These are phyloP conservation scores for Chroicocephalus ridibundus DNA, from an alignment of 2,113 vertebrate species.

Conservation along the genomic window DNA sequence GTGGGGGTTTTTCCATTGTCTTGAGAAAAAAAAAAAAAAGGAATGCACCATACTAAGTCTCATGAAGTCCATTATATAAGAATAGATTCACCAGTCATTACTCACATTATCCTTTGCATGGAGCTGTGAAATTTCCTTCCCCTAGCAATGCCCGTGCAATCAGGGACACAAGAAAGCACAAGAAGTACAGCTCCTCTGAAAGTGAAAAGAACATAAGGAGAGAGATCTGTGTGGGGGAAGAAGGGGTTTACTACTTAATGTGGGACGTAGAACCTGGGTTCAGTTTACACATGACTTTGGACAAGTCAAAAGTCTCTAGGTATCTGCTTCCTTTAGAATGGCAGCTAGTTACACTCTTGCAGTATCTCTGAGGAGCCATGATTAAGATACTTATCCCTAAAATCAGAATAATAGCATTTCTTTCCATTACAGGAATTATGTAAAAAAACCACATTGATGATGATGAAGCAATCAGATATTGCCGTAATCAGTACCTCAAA, in stretches of 20 bases:
- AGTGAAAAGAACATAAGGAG: not conserved
- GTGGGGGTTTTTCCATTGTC: fast-evolving
- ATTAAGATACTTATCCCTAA: not conserved
- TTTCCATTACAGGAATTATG: not conserved
- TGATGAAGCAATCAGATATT: constrained; percentile 3
- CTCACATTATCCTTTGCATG: not conserved
- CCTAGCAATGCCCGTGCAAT: not conserved
- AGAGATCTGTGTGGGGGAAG: not conserved
- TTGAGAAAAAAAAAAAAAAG: not conserved
- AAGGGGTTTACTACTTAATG: not conserved
- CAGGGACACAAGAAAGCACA: not conserved
- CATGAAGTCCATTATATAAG: not conserved
- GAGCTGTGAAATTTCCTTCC: not conserved
- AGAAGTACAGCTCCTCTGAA: not conserved
- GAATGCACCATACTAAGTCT: not conserved
- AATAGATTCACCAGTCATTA: not conserved
- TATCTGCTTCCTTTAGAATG: not conserved
- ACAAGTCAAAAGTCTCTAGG: not conserved
- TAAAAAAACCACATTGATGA: not conserved
- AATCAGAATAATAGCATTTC: not conserved
- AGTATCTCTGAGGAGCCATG: not conserved
- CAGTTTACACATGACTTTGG: not conserved
- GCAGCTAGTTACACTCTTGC: not conserved
- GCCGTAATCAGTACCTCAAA: not conserved
- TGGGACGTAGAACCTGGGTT: not conserved